Evolutionary conservation across 1,140 invertebrate species (phyloP), one percentile per base, ranked within the genome.

Genomic region (Tetranychus cinnabarinus): DNA sequence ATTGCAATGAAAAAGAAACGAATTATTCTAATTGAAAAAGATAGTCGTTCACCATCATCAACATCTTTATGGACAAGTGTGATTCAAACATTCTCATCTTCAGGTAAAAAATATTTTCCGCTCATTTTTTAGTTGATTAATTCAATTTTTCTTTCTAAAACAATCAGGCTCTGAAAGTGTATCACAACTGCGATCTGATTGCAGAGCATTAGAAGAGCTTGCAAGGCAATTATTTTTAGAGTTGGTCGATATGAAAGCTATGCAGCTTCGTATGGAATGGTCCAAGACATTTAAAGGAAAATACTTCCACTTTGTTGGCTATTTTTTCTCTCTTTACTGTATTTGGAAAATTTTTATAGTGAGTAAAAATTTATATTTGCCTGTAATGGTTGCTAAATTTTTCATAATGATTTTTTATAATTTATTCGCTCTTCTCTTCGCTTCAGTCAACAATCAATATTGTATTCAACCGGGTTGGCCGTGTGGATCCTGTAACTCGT

Each of bases 271-370:
- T 64, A 83, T 92, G 55, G 83, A 90, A 67, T 97, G 92, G 86
- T 88, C 91, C 0, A 87, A 85, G 67, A 98, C 96, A 0, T 87
- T 91, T 74, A 87, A 95, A 72, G 96, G 96, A 68, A 92, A 86
- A 78, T 99, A 98, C 73, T 99, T 99, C 70, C 98, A 99, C 75
- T 88, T 95, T 68, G 74, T 98, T 0, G 96, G 96, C 2, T 93
- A 98, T 70, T 97, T 99, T 72, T 99, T 99, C 74, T 97, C 92
- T 7, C 73, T 95, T 7, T 99, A 99, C 70, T 99, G 96, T 72
- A 80, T 91, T 55, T 98, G 92, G 88, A 99, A 99, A 78, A 98
- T 99, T 71, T 90, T 98, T 71, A 97, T 99, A 73, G 89, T 92
- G 77, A 82, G 82, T 77, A 39, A 45, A 23, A 39, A 45, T 31